Evolutionary conservation across 2,113 vertebrate species (phyloP).

Genomic region (Labrus mixtus): DNA sequence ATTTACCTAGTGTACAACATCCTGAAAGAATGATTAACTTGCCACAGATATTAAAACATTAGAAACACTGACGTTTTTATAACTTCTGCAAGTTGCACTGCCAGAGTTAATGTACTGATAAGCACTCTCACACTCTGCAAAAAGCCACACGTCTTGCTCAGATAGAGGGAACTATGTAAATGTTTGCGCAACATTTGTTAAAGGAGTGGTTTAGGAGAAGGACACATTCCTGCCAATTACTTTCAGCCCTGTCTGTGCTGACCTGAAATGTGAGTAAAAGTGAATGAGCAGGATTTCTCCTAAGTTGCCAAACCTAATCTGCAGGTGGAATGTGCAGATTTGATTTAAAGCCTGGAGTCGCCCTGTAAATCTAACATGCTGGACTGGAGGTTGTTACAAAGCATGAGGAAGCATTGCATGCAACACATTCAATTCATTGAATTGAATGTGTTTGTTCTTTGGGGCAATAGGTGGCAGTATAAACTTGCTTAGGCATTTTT

Average conservation of each 20-base stretch:
- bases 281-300: neutral
- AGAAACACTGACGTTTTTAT: neutral
- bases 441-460: neutral
- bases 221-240: constrained; percentile 29
- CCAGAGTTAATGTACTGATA: constrained; percentile 6
- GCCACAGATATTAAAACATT: neutral
- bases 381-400: neutral
- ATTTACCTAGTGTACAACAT: neutral
- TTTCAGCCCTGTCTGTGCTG: neutral
- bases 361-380: neutral
- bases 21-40: constrained; percentile 24
- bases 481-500: constrained; percentile 18
- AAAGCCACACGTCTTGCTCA: neutral
- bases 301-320: neutral
- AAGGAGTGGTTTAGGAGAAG: constrained; percentile 44
- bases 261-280: constrained; percentile 18
- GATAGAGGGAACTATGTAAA: neutral
- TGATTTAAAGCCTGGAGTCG: rapidly evolving
- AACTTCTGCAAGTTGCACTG: neutral
- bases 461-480: constrained; percentile 70
- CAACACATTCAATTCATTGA: too few relatives aligned
- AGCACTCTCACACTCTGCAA: neutral
- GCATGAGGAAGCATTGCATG: neutral
- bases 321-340: neutral
- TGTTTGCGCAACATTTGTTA: constrained; percentile 39